These are phyloP conservation scores for Hirtodrosophila alboralis DNA, from an alignment of 2,888 invertebrate species.

Conservation along the genomic window DNA sequence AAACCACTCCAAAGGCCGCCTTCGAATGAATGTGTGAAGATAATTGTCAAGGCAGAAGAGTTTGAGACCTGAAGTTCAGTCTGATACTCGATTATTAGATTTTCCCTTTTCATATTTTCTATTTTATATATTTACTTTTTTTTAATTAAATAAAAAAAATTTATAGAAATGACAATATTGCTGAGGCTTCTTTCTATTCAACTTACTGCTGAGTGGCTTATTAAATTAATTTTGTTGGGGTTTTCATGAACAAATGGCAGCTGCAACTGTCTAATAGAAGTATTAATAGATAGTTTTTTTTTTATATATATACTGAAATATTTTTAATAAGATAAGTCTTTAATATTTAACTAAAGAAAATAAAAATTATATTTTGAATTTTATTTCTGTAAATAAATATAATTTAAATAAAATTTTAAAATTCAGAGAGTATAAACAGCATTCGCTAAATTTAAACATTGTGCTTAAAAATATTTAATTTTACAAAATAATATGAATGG, in stretches of 20 bases:
- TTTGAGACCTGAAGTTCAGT: constrained; percentile 24
- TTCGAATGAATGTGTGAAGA: constrained; percentile 56
- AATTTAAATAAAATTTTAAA: too few relatives aligned
- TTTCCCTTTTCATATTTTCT: constrained; percentile 44
- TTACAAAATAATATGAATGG: too few relatives aligned
- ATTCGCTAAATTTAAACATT: too few relatives aligned
- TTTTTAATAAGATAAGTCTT: too few relatives aligned
- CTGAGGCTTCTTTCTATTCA: constrained; percentile 58
- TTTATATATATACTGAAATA: too few relatives aligned
- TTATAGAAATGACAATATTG: constrained; percentile 43
- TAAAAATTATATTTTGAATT: too few relatives aligned
- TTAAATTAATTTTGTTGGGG: constrained; percentile 23
- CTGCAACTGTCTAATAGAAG: constrained; percentile 1
- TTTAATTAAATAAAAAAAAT: constrained; percentile 54
- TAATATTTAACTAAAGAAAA: too few relatives aligned
- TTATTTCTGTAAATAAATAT: too few relatives aligned
- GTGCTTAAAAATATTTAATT: too few relatives aligned
- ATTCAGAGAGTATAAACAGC: too few relatives aligned
- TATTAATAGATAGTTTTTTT: neutral
- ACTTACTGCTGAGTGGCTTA: constrained; percentile 30
- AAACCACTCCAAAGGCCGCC: constrained; percentile 40
- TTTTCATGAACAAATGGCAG: constrained; percentile 8
- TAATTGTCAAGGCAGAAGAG: constrained; percentile 72
- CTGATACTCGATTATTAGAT: constrained; percentile 25
- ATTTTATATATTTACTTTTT: constrained; percentile 43